phyloP scores from a whole-genome alignment of 2,888 invertebrate genomes.

The Agelastica alni region DNA sequence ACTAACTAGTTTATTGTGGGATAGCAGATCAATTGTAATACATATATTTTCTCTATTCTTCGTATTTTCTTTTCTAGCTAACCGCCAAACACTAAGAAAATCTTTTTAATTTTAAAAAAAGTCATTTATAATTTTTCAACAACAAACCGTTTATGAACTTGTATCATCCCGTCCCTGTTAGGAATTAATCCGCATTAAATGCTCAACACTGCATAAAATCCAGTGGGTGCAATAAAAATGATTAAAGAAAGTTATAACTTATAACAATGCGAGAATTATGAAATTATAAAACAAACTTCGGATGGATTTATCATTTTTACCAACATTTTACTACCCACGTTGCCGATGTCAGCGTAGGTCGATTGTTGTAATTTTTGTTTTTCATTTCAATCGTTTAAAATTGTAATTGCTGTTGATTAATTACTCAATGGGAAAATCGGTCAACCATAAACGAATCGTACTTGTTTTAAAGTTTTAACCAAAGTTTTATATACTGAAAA shows the following conservation, averaged over 20 bases:
- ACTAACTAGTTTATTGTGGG: too few species aligned
- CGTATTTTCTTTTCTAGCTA: too few species aligned
- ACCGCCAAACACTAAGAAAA: too few species aligned
- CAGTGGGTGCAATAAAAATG: slow-evolving; percentile 43
- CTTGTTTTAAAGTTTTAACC: slow-evolving; percentile 14
- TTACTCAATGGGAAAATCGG: slow-evolving; percentile 42
- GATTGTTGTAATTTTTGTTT: slow-evolving; percentile 33
- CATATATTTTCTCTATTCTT: too few species aligned
- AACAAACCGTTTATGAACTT: too few species aligned
- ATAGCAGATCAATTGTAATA: too few species aligned
- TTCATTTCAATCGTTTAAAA: slow-evolving; percentile 25
- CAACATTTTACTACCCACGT: slow-evolving; percentile 36
- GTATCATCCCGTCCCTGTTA: too few species aligned
- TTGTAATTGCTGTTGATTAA: slow-evolving; percentile 41
- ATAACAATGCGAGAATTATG: slow-evolving; percentile 49
- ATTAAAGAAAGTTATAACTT: slow-evolving; percentile 49
- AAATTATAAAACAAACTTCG: slow-evolving; percentile 49
- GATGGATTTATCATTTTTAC: slow-evolving; percentile 44
- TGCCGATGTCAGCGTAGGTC: slow-evolving; percentile 32
- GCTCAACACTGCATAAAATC: too few species aligned
- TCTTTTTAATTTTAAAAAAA: too few species aligned
- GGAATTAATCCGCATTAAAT: too few species aligned
- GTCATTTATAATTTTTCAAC: too few species aligned
- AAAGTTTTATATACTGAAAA: neutral
- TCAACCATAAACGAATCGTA: slow-evolving; percentile 35